Conservation (phyloP, 1,140 invertebrate species). For the Colletes latitarsis region DNA sequence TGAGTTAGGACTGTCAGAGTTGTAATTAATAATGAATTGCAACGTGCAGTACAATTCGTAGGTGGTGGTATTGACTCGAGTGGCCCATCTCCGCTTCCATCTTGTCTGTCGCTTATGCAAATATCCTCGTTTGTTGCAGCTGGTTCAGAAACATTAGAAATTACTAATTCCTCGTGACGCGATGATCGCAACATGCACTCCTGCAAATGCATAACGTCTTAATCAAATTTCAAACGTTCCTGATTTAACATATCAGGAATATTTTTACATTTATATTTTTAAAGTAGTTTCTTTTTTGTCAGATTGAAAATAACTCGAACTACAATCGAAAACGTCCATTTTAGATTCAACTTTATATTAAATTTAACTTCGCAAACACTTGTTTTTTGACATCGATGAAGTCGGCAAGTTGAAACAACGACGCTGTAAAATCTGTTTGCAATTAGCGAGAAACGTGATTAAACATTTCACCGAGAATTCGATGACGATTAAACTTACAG, state of each 20-base stretch:
- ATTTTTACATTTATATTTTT: no score
- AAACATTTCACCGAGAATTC: not conserved
- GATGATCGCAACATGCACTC: not conserved
- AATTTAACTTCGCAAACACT: no score
- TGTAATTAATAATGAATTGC: not conserved
- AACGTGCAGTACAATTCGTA: conserved; percentile 17
- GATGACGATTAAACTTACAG: not conserved
- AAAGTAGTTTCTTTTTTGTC: no score
- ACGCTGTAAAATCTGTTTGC: not conserved
- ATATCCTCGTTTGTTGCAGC: not conserved
- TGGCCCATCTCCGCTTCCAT: conserved; percentile 28
- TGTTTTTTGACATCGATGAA: not conserved
- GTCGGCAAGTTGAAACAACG: not conserved
- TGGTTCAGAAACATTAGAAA: not conserved
- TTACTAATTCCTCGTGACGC: not conserved
- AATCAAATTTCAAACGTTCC: not conserved
- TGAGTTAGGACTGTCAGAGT: not conserved
- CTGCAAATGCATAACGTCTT: not conserved
- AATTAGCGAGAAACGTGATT: not conserved
- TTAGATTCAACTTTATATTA: no score
- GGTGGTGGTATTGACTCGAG: not conserved
- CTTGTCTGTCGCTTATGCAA: not conserved
- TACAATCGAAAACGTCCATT: no score
- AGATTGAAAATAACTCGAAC: no score
- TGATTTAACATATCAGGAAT: no score